phyloP scores from a whole-genome alignment of 2,797 vertebrate species.

The Tinamus major region DNA sequence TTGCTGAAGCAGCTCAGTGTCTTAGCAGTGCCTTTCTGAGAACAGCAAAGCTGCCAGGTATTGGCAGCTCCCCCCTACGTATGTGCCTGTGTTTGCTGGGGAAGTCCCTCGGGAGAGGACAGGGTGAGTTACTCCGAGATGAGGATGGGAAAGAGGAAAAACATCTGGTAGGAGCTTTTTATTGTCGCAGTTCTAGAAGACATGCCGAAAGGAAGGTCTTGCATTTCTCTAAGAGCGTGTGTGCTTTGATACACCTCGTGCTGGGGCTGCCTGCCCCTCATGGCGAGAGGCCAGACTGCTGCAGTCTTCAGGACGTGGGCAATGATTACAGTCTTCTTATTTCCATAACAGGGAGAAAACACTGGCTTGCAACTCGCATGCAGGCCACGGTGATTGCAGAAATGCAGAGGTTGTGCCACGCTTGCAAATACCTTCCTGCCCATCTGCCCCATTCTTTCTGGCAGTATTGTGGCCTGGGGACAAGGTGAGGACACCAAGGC shows the following conservation, averaged over 20 bases:
- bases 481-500: not conserved
- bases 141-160: not conserved
- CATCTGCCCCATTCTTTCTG: not conserved
- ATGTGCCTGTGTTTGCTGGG: not conserved
- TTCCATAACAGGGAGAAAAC: too few species aligned
- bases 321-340: too few species aligned
- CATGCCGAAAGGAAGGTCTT: not conserved
- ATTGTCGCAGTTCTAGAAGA: not conserved
- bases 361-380: too few species aligned
- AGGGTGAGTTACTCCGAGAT: not conserved
- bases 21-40: not conserved
- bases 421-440: not conserved
- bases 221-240: not conserved
- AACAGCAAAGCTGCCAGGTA: fast-evolving
- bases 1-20: fast-evolving
- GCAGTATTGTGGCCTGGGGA: not conserved
- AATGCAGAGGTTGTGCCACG: fast-evolving
- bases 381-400: not conserved
- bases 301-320: too few species aligned
- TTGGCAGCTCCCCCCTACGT: not conserved
- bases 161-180: not conserved
- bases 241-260: fast-evolving
- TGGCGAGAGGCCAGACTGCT: too few species aligned
- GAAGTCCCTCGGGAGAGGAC: not conserved
- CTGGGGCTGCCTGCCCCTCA: too few species aligned